Conservation (phyloP, 2,113 vertebrate species). For the Apeltes quadracus region DNA sequence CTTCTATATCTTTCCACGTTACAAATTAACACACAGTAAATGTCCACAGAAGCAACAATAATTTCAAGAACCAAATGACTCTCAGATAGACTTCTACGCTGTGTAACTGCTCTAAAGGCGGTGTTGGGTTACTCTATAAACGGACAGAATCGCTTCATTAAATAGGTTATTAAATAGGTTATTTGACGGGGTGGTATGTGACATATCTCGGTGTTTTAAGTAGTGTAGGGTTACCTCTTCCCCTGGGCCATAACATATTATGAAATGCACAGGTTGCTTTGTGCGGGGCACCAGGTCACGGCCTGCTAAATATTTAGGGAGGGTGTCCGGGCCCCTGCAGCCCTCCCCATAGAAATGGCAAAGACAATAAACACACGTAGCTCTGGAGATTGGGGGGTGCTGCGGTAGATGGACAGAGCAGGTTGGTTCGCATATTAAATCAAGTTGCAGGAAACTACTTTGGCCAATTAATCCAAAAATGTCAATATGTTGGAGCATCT, state of each 20-base stretch:
- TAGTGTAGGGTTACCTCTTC: constrained; percentile 67
- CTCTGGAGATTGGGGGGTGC: constrained; percentile 23
- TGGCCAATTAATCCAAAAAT: neutral
- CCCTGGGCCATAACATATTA: constrained; percentile 58
- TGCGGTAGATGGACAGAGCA: constrained; percentile 30
- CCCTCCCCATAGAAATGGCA: constrained; percentile 61
- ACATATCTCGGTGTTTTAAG: constrained; percentile 77
- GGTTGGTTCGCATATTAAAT: constrained; percentile 12
- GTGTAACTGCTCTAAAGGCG: constrained; percentile 18
- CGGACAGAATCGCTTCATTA: constrained; percentile 66
- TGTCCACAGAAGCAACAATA: constrained; percentile 22
- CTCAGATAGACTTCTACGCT: constrained; percentile 28
- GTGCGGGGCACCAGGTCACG: constrained; percentile 67
- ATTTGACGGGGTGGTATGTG: constrained; percentile 70
- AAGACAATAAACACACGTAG: constrained; percentile 66
- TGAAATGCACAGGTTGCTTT: constrained; percentile 64
- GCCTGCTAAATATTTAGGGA: constrained; percentile 79
- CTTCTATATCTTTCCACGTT: neutral
- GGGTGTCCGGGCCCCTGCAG: constrained; percentile 53
- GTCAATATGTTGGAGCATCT: neutral
- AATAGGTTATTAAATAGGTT: constrained; percentile 71
- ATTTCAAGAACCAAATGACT: constrained; percentile 35
- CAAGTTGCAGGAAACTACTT: constrained; percentile 5
- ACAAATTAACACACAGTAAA: constrained; percentile 27
- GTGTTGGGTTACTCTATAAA: constrained; percentile 62